Percentiles rank a stretch among this genome's conserved stretches.
Evolutionary conservation across 1,140 invertebrate genomes (phyloP).

Genomic region (Phocides pigmalion): DNA sequence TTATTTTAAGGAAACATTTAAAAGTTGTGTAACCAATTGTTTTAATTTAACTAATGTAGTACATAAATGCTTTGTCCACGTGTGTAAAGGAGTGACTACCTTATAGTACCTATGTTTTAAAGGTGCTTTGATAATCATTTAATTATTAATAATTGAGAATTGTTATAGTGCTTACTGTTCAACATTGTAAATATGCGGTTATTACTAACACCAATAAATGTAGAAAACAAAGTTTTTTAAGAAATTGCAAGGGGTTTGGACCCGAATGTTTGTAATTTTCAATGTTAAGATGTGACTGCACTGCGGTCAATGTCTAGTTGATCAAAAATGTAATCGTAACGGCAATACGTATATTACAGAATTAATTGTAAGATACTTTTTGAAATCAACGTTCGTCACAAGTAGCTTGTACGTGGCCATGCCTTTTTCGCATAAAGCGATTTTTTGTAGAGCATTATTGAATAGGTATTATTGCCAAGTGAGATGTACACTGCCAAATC

Average conservation of each 20-base stretch:
- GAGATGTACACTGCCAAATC: conserved; percentile 12
- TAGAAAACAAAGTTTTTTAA: conserved; percentile 7
- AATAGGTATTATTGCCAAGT: neutral
- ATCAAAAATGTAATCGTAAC: conserved; percentile 1
- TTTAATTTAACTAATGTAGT: neutral
- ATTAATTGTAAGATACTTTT: conserved; percentile 18
- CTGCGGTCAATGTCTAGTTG: conserved; percentile 3
- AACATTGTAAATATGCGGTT: conserved; percentile 24
- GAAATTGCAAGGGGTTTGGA: neutral
- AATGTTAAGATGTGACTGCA: neutral
- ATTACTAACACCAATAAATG: conserved; percentile 2
- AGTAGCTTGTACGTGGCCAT: conserved; percentile 13
- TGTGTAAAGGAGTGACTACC: conserved; percentile 17
- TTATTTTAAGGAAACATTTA: neutral
- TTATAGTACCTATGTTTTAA: conserved; percentile 29
- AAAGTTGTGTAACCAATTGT: neutral
- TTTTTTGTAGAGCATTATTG: conserved; percentile 11
- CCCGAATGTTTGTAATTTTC: neutral
- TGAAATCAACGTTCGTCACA: conserved; percentile 17
- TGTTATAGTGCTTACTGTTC: conserved; percentile 18
- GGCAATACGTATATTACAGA: conserved; percentile 11
- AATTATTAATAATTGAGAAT: conserved; percentile 17
- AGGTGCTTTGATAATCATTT: conserved; percentile 27
- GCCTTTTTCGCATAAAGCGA: neutral
- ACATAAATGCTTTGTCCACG: conserved; percentile 14